phyloP scores from a whole-genome alignment of 30 jellyfish, hydroid and myxozoan genomes.

The Phacellophora camtschatica region DNA sequence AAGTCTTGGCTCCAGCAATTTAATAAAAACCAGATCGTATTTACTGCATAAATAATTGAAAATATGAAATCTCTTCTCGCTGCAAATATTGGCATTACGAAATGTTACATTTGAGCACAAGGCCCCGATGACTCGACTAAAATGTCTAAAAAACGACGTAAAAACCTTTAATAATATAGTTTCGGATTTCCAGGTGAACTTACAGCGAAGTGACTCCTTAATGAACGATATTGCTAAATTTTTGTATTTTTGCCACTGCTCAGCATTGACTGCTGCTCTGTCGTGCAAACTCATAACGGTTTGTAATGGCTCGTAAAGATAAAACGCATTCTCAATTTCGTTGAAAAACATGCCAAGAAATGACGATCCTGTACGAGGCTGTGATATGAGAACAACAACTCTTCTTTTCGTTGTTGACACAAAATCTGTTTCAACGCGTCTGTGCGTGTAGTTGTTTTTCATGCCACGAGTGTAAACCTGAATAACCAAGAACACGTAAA shows the following conservation, averaged over 20 bases:
- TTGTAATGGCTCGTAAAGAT: constrained; percentile 72
- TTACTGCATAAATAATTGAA: constrained; percentile 3
- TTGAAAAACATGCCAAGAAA: constrained; percentile 57
- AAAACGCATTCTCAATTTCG: neutral
- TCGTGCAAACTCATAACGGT: neutral
- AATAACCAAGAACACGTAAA: neutral
- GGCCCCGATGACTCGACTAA: neutral
- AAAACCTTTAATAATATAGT: neutral
- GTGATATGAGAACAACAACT: constrained; percentile 54
- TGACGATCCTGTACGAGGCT: constrained; percentile 83
- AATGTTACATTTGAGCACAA: neutral
- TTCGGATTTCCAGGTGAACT: neutral
- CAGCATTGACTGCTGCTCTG: neutral
- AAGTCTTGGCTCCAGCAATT: constrained; percentile 24
- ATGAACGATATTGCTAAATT: neutral
- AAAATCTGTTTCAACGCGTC: neutral
- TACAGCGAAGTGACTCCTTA: neutral
- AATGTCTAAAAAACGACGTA: neutral
- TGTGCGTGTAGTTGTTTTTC: neutral
- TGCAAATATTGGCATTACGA: constrained; percentile 5
- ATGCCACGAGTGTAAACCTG: neutral
- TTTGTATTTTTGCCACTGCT: neutral
- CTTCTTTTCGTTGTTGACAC: neutral
- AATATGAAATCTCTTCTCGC: neutral
- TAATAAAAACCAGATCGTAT: neutral